Percentiles rank a stretch among this genome's conserved stretches.
Conservation (phyloP, 2,888 invertebrate species). For the Muscina levida region DNA sequence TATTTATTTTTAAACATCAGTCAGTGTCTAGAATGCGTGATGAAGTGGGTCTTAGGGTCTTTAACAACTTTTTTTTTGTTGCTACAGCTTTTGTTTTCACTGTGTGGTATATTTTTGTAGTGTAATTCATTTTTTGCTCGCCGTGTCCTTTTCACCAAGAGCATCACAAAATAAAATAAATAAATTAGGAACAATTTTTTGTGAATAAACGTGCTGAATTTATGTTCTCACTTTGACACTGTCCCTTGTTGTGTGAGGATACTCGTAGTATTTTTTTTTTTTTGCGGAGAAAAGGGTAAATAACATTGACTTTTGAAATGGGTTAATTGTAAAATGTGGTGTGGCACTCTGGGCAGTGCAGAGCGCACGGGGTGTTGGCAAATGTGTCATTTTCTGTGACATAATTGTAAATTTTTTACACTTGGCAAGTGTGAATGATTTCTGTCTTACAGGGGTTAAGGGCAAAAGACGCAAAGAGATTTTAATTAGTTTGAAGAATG, state of each 20-base stretch:
- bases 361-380: constrained; percentile 28
- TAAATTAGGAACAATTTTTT: constrained; percentile 39
- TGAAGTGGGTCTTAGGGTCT: constrained; percentile 62
- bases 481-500: constrained; percentile 40
- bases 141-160: constrained; percentile 1
- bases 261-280: not conserved
- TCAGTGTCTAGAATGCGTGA: constrained; percentile 65
- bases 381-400: constrained; percentile 46
- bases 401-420: constrained; percentile 44
- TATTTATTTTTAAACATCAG: constrained; percentile 59
- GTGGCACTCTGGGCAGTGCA: not conserved
- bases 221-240: constrained; percentile 52
- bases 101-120: constrained; percentile 20
- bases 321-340: constrained; percentile 57
- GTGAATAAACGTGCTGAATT: constrained; percentile 46
- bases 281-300: constrained; percentile 37
- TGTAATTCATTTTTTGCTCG: constrained; percentile 37
- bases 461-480: constrained; percentile 12
- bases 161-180: constrained; percentile 23
- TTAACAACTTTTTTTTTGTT: constrained; percentile 30
- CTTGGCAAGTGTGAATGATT: constrained; percentile 50
- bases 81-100: not conserved
- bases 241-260: constrained; percentile 23
- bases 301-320: constrained; percentile 56
- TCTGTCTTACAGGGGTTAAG: not conserved